These are phyloP conservation scores for Cherax destructor DNA, from an alignment of 1,140 invertebrate genomes.

Conservation along the genomic window DNA sequence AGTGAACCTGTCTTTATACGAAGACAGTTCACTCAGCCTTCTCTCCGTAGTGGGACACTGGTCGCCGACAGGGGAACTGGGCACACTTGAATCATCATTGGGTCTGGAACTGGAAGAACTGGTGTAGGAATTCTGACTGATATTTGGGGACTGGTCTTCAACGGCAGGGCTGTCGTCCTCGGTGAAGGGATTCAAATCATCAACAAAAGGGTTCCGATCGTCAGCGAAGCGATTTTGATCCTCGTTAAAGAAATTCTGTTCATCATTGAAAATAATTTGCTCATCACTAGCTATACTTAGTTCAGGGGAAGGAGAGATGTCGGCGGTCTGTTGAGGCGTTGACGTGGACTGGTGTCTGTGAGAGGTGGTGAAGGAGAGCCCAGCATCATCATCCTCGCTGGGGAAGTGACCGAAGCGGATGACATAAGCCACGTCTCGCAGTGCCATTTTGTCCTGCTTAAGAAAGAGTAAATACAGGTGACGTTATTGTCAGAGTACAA, in stretches of 20 bases:
- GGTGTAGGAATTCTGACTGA: background rate
- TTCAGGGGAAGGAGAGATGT: background rate
- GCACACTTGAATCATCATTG: too few relatives aligned
- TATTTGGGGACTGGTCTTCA: background rate
- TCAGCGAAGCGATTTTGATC: constrained; percentile 12
- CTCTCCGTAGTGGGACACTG: too few relatives aligned
- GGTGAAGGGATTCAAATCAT: constrained; percentile 21
- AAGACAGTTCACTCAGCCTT: too few relatives aligned
- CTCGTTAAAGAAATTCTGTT: constrained; percentile 22
- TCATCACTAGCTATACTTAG: background rate
- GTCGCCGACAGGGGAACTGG: too few relatives aligned
- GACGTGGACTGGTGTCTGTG: background rate
- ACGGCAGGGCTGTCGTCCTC: background rate
- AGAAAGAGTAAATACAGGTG: background rate
- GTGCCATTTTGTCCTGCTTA: constrained; percentile 34
- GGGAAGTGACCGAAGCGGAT: constrained; percentile 62
- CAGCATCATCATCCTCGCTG: background rate
- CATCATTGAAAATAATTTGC: background rate
- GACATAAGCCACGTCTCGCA: constrained; percentile 56
- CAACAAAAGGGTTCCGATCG: background rate
- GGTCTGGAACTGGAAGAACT: background rate
- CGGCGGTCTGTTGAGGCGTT: background rate
- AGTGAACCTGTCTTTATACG: too few relatives aligned
- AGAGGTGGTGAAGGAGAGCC: background rate
- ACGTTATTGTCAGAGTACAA: background rate